Evolutionary conservation across 2,888 invertebrate species (phyloP).

Genomic region (Conistra vaccinii): DNA sequence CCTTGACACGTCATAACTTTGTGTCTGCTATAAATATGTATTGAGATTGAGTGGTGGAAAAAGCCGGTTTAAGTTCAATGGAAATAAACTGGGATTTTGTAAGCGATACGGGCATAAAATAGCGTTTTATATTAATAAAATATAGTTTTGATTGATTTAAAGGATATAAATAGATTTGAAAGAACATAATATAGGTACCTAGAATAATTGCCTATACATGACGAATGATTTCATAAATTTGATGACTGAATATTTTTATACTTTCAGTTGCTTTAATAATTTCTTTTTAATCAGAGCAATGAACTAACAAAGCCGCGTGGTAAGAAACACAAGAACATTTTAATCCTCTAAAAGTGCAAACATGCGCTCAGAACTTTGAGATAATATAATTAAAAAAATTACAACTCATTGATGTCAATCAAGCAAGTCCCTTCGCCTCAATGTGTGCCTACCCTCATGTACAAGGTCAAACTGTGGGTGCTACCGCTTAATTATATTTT

Average conservation of each 20-base stretch:
- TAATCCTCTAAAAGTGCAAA: conserved; percentile 18
- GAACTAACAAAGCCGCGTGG: too few species aligned
- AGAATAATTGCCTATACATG: not conserved
- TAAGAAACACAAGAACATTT: not conserved
- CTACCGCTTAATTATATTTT: conserved; percentile 62
- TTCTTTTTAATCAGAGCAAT: not conserved
- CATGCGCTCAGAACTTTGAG: not conserved
- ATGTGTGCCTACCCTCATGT: conserved; percentile 33
- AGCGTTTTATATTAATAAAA: not conserved
- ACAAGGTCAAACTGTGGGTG: conserved; percentile 40
- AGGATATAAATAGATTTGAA: conserved; percentile 5
- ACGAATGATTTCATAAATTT: not conserved
- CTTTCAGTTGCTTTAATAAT: not conserved
- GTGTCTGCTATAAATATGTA: conserved; percentile 37
- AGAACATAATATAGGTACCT: not conserved
- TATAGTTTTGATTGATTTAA: not conserved
- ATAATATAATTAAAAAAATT: not conserved
- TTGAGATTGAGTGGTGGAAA: conserved; percentile 28
- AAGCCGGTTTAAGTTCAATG: conserved; percentile 5
- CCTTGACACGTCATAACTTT: conserved; percentile 26
- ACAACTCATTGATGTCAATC: conserved; percentile 7
- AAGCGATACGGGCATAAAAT: not conserved
- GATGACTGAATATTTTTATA: not conserved
- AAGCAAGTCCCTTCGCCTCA: conserved; percentile 3
- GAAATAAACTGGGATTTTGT: conserved; percentile 11